phyloP scores from a whole-genome alignment of 2,113 vertebrate genomes.

The Climacteris rufus region DNA sequence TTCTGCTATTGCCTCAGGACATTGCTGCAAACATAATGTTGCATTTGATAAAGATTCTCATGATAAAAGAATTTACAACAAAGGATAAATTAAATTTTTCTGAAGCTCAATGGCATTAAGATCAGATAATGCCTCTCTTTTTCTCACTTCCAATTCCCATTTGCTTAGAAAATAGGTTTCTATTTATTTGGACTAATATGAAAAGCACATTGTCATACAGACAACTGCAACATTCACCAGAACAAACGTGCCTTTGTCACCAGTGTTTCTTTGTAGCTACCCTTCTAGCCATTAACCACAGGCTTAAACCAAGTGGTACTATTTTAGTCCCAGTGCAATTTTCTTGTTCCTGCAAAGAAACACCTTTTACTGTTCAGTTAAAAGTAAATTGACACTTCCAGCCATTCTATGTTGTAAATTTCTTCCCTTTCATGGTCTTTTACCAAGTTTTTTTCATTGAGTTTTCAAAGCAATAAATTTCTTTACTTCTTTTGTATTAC shows the following conservation, averaged over 20 bases:
- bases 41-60: slow-evolving; percentile 55
- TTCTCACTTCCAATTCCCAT: slow-evolving; percentile 17
- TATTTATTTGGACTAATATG: slow-evolving; percentile 46
- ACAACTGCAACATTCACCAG: not conserved
- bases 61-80: slow-evolving; percentile 52
- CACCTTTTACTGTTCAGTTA: slow-evolving; percentile 22
- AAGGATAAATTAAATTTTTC: slow-evolving; percentile 66
- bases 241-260: slow-evolving; percentile 35
- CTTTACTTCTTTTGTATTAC: not conserved
- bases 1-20: slow-evolving; percentile 49
- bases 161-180: slow-evolving; percentile 36
- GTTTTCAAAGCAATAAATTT: not conserved
- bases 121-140: not conserved
- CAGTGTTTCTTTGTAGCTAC: not conserved
- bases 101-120: slow-evolving; percentile 9
- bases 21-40: slow-evolving; percentile 28
- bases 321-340: slow-evolving; percentile 33
- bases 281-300: not conserved
- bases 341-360: slow-evolving; percentile 46
- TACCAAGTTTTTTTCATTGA: not conserved
- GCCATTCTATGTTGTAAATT: not conserved
- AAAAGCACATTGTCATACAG: slow-evolving; percentile 7
- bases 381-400: slow-evolving; percentile 24
- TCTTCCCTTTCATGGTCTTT: not conserved
- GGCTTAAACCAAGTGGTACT: slow-evolving; percentile 24